These are phyloP conservation scores for Phyllostomus hastatus DNA, from an alignment of 2,113 vertebrate genomes.

Conservation along the genomic window DNA sequence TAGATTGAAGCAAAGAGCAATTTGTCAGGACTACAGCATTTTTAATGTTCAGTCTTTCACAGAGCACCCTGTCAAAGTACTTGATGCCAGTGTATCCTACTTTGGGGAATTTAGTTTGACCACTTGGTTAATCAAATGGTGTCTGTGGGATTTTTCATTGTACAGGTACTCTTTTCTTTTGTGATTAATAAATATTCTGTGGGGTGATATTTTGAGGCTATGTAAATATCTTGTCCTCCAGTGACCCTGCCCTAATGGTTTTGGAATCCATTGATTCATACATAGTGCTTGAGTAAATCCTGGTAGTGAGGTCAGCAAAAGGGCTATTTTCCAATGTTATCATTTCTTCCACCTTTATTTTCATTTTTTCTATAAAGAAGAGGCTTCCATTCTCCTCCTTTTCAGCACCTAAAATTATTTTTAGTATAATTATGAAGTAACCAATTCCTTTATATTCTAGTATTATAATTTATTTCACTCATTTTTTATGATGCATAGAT, in stretches of 20 bases:
- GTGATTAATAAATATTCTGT: not conserved
- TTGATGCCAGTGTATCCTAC: not conserved
- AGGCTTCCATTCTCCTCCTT: not conserved
- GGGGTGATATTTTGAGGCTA: not conserved
- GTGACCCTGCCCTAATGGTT: not conserved
- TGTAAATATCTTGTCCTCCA: not conserved
- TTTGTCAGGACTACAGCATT: not conserved
- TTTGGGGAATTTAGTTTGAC: not conserved
- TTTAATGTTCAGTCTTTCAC: not conserved
- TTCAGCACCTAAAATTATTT: not conserved
- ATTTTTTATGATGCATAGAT: not conserved
- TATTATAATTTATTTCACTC: not conserved
- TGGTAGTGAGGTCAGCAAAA: not conserved
- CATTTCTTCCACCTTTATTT: not conserved
- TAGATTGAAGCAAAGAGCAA: not conserved
- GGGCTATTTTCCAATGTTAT: not conserved
- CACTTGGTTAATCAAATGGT: not conserved
- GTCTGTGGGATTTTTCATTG: not conserved
- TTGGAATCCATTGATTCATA: not conserved
- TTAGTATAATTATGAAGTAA: not conserved
- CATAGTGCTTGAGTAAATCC: not conserved
- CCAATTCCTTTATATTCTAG: not conserved
- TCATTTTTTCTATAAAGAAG: not conserved
- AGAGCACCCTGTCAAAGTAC: not conserved
- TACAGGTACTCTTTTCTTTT: not conserved